Conservation (phyloP, 2,113 vertebrate species). For the Xenus cinereus region DNA sequence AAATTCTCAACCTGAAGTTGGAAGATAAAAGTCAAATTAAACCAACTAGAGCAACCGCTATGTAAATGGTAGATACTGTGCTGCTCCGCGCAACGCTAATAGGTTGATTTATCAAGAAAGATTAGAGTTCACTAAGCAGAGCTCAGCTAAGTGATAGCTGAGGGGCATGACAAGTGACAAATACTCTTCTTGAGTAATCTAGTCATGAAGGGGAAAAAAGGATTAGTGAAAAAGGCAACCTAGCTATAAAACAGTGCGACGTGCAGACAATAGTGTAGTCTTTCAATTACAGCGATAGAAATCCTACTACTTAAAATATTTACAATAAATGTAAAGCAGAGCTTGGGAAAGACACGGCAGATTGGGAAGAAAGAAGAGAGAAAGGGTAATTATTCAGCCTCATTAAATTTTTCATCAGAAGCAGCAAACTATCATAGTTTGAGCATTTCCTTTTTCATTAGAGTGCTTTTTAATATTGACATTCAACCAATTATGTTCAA, state of each 20-base stretch:
- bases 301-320: not conserved
- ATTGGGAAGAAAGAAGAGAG: not conserved
- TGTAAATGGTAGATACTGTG: not conserved
- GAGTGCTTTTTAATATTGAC: conserved; percentile 57
- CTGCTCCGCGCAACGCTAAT: not conserved
- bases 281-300: not conserved
- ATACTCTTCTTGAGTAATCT: not conserved
- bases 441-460: conserved; percentile 57
- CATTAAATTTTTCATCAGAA: conserved; percentile 61
- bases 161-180: conserved; percentile 1
- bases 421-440: conserved; percentile 34
- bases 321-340: not conserved
- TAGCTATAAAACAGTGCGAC: not conserved
- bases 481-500: conserved; percentile 60
- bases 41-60: not conserved
- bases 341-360: not conserved
- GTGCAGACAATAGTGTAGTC: not conserved
- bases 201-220: not conserved
- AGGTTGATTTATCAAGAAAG: conserved; percentile 24
- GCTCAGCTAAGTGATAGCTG: not conserved
- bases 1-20: not conserved
- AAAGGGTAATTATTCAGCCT: conserved; percentile 53
- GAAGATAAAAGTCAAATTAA: not conserved
- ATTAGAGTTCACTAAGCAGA: not conserved
- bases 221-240: not conserved